These are phyloP conservation scores for Cosmia pyralina DNA, from an alignment of 2,888 invertebrate genomes.

Conservation along the genomic window DNA sequence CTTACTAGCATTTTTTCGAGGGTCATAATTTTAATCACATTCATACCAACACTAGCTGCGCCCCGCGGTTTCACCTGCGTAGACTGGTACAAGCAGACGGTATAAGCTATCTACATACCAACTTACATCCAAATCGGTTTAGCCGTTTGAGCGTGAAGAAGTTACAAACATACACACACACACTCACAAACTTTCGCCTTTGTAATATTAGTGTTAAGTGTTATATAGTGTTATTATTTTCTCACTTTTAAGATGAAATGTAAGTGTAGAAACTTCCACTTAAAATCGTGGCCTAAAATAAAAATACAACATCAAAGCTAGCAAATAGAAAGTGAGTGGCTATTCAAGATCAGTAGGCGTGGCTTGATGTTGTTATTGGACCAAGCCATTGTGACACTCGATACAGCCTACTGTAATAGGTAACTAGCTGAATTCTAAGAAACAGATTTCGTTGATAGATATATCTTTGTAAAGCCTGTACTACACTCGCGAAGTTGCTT, in stretches of 20 bases:
- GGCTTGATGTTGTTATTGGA: slow-evolving; percentile 33
- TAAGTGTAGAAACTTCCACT: not conserved
- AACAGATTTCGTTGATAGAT: slow-evolving; percentile 7
- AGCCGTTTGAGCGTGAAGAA: no score
- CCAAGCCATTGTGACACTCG: slow-evolving; percentile 34
- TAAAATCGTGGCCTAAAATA: slow-evolving; percentile 13
- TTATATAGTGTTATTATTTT: no score
- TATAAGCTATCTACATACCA: no score
- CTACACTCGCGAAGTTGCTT: no score
- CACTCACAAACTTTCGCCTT: no score
- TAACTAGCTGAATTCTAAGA: slow-evolving; percentile 25
- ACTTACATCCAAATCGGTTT: no score
- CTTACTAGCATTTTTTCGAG: no score
- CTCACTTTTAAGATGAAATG: not conserved
- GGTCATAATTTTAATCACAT: not conserved
- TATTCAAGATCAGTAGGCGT: slow-evolving; percentile 35
- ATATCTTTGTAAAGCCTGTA: not conserved
- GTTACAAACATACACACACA: no score
- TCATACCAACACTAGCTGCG: no score
- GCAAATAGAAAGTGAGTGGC: slow-evolving; percentile 41
- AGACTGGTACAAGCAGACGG: no score
- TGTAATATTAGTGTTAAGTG: no score
- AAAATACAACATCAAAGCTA: slow-evolving; percentile 18
- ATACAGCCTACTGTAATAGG: slow-evolving; percentile 20
- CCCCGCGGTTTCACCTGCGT: no score